phyloP scores from a whole-genome alignment of 2,797 vertebrate species.

The Simalia tracyae region DNA sequence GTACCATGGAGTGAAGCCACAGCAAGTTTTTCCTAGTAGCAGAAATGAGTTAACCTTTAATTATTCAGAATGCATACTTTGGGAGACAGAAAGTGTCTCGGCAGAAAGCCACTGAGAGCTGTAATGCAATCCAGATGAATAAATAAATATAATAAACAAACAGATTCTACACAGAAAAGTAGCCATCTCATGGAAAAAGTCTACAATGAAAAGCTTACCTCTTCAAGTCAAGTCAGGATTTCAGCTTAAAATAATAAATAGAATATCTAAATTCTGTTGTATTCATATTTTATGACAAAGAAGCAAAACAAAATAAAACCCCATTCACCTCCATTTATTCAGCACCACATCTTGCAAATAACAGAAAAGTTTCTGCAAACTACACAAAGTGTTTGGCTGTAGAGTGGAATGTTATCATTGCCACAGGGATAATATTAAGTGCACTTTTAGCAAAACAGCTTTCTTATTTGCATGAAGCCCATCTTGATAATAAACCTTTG shows the following conservation, averaged over 20 bases:
- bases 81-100: neutral
- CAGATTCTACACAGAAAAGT: slow-evolving; percentile 7
- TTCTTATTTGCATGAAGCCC: slow-evolving; percentile 56
- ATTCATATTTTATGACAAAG: slow-evolving; percentile 21
- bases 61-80: neutral
- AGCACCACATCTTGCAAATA: slow-evolving; percentile 36
- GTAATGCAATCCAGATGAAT: neutral
- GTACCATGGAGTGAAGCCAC: neutral
- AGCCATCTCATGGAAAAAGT: neutral
- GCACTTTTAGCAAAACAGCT: slow-evolving; percentile 47
- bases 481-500: slow-evolving; percentile 52
- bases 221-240: neutral
- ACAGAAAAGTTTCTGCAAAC: slow-evolving; percentile 30
- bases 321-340: slow-evolving; percentile 37
- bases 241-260: neutral
- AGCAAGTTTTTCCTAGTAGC: neutral
- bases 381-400: slow-evolving; percentile 45
- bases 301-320: slow-evolving; percentile 32
- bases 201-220: neutral
- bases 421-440: slow-evolving; percentile 45
- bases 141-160: rapidly evolving
- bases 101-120: neutral
- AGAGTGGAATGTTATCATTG: slow-evolving; percentile 47
- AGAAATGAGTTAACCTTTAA: neutral
- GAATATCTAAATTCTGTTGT: slow-evolving; percentile 2